Base-by-base conservation (phyloP, 2,797 vertebrate genomes). In the Acanthurus tractus region DNA sequence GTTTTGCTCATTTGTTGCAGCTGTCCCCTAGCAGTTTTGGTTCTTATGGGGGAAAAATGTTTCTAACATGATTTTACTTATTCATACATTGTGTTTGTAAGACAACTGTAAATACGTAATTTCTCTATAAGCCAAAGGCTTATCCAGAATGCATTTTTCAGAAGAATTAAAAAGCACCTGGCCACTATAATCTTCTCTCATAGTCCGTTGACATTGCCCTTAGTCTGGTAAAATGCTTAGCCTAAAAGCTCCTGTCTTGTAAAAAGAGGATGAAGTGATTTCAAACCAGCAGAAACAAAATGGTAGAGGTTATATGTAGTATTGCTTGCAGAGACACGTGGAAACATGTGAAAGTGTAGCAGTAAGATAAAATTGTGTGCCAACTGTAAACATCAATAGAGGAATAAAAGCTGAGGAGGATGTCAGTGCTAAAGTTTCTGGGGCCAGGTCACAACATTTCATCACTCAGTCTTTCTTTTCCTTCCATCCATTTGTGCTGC, bases 231-330 rank as follows among this genome's bases (percentile, higher is more conserved):
- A 88, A 81, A 58, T 84, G 76, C 76, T 86, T 83, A 90, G 76
- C 76, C 67, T 79, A 58, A 84, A 81, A 86, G 72, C 62, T 71
- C 59, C 40, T 10, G 23, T 75, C 82, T 78, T 83, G 76, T 85
- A 87, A 72, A 81, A 84, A 76, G 74, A 83, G 66, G 76, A 89
- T 90, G 69, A 86, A 83, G 58, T 63, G 67, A 45, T 79, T 88
- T 76, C 17, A 73, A 82, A 78, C 59, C 67, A 79, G 76, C 64
- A 70, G 76, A 81, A 53, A 86, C 62, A 83, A 54, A 85, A 78
- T 78, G n/a, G 49, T 44, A 18, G 57, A 49, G 75, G 64, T 76
- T 86, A 70, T 79, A 88, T 82, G 79, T 80, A 62, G 74, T 71
- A 54, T 34, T 59, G 56, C 36, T 45, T 48, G 66, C 66, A 55